Conservation (phyloP, 1,140 invertebrate genomes). For the Drosophila pachea region DNA sequence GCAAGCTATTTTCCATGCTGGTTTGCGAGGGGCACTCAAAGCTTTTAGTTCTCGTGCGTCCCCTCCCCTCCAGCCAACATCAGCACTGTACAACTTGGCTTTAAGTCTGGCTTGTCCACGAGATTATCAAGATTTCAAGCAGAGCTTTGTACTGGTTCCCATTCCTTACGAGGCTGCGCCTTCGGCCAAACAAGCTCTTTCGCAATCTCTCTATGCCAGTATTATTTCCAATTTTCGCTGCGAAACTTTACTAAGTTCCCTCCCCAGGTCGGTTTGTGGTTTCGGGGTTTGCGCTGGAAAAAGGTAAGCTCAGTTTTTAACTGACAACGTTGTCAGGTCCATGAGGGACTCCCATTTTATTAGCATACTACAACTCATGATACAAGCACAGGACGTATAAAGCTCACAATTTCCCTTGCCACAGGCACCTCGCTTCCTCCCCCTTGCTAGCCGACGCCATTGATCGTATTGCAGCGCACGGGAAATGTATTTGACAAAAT, state of each 20-base stretch:
- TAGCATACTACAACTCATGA: conserved; percentile 42
- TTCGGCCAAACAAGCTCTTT: no score
- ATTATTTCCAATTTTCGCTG: neutral
- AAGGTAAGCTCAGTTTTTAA: conserved; percentile 59
- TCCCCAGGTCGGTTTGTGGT: conserved; percentile 40
- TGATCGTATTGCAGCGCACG: conserved; percentile 15
- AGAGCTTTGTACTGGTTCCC: no score
- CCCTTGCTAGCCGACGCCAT: neutral
- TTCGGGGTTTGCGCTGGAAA: conserved; percentile 44
- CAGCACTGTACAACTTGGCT: no score
- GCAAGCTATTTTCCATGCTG: conserved; percentile 55
- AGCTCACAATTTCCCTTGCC: conserved; percentile 19
- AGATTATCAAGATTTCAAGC: no score
- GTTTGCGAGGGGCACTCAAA: conserved; percentile 27
- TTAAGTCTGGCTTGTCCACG: no score
- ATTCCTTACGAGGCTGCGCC: no score
- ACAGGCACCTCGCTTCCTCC: no score
- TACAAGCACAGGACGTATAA: conserved; percentile 17
- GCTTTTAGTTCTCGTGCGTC: neutral
- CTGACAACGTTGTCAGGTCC: conserved; percentile 61
- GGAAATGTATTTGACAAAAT: conserved; percentile 67
- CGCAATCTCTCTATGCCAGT: neutral
- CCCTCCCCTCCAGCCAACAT: no score
- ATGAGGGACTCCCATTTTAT: conserved; percentile 66
- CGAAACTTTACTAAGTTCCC: conserved; percentile 10